Evolutionary conservation across 2,797 vertebrate species (phyloP), one percentile per base, ranked within the genome.

Genomic region (Alosa sapidissima): DNA sequence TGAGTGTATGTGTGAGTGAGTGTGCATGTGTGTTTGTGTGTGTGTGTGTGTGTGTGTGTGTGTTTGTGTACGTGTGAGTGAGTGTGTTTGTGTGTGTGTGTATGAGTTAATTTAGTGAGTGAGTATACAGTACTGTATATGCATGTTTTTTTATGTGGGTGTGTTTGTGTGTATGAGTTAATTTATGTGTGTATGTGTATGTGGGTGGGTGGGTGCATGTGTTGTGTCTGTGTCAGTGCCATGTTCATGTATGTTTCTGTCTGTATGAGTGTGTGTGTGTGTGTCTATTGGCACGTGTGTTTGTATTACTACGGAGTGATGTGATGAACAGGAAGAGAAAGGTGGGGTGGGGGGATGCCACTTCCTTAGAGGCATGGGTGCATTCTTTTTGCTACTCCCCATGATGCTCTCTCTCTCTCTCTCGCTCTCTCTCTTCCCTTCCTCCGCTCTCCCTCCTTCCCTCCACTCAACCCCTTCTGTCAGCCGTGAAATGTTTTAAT

Each of bases 391-490:
- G 36, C 36, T 21, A 47, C 72, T 41, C 36, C 33, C 72, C 36
- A 8, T 19, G 41, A 36, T 78, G 41, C 72, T 47, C 72, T 78
- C 36, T 47, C 72, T 45, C 36, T 47, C 72, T 75, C 33, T 75
- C 68, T 75, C 68, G 75, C 36, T 45, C 33, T 41, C 33, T 75
- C 33, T 16, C 36, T 75, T 33, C 16, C 36, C 19, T 4, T 47
- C 72, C 3, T n/a, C 14, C 65, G 36, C 3, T 9, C 68, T 78
- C 72, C 45, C 36, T 78, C 72, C 1, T 36, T 68, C 88, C 11
- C 87, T 89, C 88, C 90, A 84, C 86, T 86, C 89, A 90, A 86
- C 85, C 83, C 87, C 14, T 58, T 87, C 89, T 89, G 82, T 86
- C 84, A 85, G 72, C 72, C 41, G 6, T 78, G 68, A 72, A 72